Conservation (phyloP, 2,888 invertebrate species). For the Acrobasis consociella region DNA sequence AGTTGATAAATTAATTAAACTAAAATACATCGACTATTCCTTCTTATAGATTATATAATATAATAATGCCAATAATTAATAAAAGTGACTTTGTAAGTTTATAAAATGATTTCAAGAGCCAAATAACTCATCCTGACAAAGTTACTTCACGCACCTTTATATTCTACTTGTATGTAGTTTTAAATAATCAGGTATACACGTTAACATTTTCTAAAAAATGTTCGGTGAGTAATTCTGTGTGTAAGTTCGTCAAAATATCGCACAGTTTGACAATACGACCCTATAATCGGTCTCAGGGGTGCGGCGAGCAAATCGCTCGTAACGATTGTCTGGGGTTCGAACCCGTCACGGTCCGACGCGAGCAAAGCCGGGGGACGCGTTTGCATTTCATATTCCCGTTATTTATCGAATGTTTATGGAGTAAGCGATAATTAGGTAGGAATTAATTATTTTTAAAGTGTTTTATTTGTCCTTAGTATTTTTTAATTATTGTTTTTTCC, state of each 20-base stretch:
- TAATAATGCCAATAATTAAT: too few species aligned
- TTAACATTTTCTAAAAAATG: background rate
- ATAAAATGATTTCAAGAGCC: too few species aligned
- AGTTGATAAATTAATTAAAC: too few species aligned
- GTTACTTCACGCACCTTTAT: too few species aligned
- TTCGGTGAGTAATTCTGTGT: too few species aligned
- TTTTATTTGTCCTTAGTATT: background rate
- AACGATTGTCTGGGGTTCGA: constrained; percentile 58
- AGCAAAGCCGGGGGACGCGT: constrained; percentile 24
- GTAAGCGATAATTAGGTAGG: background rate
- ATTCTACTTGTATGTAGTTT: too few species aligned
- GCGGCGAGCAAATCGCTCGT: constrained; percentile 62
- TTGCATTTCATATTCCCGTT: constrained; percentile 20
- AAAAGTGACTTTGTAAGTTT: too few species aligned
- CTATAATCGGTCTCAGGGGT: constrained; percentile 59
- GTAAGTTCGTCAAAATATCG: constrained; percentile 42
- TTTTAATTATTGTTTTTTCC: too few species aligned
- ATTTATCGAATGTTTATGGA: constrained; percentile 19
- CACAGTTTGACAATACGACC: constrained; percentile 44
- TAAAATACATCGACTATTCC: too few species aligned
- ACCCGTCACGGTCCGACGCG: constrained; percentile 56
- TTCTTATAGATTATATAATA: too few species aligned
- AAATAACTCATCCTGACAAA: too few species aligned
- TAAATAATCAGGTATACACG: too few species aligned
- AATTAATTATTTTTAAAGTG: constrained; percentile 1